These are phyloP conservation scores for Cynopterus sphinx DNA, from an alignment of 2,797 vertebrate species.

Conservation along the genomic window DNA sequence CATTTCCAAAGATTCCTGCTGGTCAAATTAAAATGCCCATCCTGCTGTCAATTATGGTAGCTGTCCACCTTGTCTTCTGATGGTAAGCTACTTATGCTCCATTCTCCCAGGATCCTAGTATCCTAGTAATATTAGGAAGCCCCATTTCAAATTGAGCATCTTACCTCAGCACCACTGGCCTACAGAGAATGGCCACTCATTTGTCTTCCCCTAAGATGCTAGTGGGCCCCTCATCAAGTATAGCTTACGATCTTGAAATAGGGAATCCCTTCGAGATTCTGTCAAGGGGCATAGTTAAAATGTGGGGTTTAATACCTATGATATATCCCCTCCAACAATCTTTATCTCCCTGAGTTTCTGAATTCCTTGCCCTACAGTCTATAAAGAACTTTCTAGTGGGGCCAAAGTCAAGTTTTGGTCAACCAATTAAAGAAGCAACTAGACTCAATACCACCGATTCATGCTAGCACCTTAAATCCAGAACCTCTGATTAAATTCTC, in stretches of 20 bases:
- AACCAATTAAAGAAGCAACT: slow-evolving; percentile 9
- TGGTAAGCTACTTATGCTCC: not conserved
- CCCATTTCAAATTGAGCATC: not conserved
- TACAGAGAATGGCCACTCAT: not conserved
- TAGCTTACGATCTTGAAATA: not conserved
- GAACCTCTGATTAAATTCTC: not conserved
- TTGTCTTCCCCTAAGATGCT: not conserved
- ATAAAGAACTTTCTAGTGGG: not conserved
- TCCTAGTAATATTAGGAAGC: not conserved
- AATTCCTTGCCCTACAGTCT: not conserved
- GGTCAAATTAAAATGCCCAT: not conserved
- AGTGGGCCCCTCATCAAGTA: not conserved
- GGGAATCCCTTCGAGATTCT: not conserved
- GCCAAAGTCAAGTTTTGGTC: not conserved
- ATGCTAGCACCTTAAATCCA: not conserved
- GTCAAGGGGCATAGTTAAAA: not conserved
- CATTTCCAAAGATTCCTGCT: not conserved
- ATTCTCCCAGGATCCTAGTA: not conserved
- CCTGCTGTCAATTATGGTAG: not conserved
- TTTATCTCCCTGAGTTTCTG: not conserved
- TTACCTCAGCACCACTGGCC: not conserved
- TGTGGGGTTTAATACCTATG: not conserved
- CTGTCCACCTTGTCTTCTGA: not conserved
- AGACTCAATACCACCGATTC: not conserved
- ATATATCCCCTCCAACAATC: not conserved